Evolutionary conservation across 2,797 vertebrate genomes (phyloP), one percentile per base, ranked within the genome.

Genomic region (Crenichthys baileyi): DNA sequence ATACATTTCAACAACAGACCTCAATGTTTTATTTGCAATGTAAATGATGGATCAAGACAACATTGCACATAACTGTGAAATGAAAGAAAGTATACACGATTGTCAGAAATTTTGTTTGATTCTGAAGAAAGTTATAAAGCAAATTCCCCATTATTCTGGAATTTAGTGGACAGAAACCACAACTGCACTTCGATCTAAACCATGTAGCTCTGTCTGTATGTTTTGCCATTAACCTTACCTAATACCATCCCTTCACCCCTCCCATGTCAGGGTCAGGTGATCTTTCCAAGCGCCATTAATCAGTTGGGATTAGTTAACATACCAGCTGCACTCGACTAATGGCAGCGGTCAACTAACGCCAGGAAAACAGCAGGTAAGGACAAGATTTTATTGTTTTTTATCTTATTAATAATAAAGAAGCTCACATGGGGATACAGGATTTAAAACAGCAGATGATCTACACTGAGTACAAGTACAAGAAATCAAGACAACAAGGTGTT

Each of bases 241-340:
- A 71, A 73, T 72, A 16, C 16, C 26, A 8, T 65, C 50, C 6
- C 48, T 50, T n/a, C 77, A 44, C 31, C 67, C 78, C 41, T 63
- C 79, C 58, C 77, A 50, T 50, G 55, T 70, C 55, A 46, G 46
- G 80, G 85, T 91, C 93, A 94, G 76, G 82, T 95, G 94, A 92
- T 81, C 77, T 83, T 63, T 78, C 77, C 67, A 72, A 89, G 48
- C 83, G 78, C 71, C 65, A 36, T 60, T 78, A 81, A 87, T 91
- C 90, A 83, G 73, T 56, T 46, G 80, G 94, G 94, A 95, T 95
- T 95, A 95, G 73, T 85, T 82, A 78, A 67, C 75, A 70, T 3
- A 81, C 75, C 68, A 77, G 75, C 60, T 73, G 8, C 78, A 75
- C 81, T 53, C 65, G 15, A 68, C 58, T 3, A 24, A 88, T 87